phyloP scores from a whole-genome alignment of 2,797 vertebrate genomes.

The Sternotherus odoratus region DNA sequence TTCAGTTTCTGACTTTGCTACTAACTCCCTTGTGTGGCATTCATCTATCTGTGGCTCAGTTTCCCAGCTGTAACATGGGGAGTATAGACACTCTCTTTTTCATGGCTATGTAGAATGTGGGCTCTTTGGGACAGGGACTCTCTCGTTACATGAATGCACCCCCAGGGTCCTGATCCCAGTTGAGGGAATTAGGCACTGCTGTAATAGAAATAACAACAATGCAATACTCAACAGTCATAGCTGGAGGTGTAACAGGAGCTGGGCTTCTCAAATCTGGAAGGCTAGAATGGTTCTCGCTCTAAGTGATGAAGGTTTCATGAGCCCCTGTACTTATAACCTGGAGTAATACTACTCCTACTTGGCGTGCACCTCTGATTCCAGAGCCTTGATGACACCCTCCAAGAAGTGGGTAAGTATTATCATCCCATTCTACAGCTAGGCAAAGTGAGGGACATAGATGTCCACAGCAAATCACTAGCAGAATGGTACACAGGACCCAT shows the following conservation, averaged over 20 bases:
- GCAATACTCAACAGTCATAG: neutral
- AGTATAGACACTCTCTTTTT: neutral
- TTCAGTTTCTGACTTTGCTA: neutral
- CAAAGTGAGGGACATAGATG: neutral
- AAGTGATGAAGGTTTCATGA: neutral
- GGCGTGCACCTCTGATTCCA: neutral
- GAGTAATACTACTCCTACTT: neutral
- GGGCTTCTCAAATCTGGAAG: neutral
- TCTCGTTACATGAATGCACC: neutral
- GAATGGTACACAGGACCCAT: neutral
- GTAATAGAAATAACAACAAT: neutral
- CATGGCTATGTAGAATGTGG: neutral
- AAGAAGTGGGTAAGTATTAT: neutral
- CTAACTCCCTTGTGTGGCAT: too few relatives aligned
- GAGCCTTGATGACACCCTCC: neutral
- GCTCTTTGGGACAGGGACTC: neutral
- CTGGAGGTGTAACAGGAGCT: neutral
- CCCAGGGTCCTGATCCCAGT: neutral
- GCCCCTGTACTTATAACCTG: neutral
- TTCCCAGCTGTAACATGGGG: neutral
- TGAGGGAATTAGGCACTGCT: neutral
- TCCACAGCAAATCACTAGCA: neutral
- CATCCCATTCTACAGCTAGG: neutral
- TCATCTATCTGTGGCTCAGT: neutral
- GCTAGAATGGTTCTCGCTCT: neutral